Evolutionary conservation across 2,888 invertebrate species (phyloP).

Genomic region (Drymonia ruficornis): DNA sequence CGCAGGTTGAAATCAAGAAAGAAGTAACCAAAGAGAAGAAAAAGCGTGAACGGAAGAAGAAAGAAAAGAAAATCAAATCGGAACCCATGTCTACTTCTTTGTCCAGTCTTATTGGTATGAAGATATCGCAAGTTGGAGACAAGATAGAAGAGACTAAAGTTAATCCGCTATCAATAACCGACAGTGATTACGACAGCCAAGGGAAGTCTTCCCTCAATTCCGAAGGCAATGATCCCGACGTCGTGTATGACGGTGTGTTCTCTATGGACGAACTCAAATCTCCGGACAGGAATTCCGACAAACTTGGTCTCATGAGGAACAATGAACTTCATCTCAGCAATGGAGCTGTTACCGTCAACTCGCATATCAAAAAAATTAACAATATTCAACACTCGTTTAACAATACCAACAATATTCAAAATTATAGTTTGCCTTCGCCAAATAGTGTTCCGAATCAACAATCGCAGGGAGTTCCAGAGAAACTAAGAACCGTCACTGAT

Average conservation of each 20-base stretch:
- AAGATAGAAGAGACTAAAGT: conserved; percentile 17
- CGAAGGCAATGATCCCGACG: conserved; percentile 50
- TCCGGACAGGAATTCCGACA: conserved; percentile 43
- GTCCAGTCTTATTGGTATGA: conserved; percentile 64
- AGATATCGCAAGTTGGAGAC: conserved; percentile 45
- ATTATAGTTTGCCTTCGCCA: background rate
- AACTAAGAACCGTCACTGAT: conserved; percentile 32
- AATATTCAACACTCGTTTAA: conserved; percentile 9
- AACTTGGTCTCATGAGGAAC: conserved; percentile 11
- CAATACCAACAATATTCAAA: background rate
- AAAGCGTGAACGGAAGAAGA: conserved; percentile 19
- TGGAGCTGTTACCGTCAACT: conserved; percentile 7
- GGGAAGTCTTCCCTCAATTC: conserved; percentile 56
- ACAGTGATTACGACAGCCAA: conserved; percentile 63
- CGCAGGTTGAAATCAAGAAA: conserved; percentile 39
- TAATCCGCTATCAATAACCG: conserved; percentile 34
- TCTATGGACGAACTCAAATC: conserved; percentile 67
- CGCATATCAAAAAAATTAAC: conserved; percentile 8
- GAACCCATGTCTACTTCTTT: conserved; percentile 41
- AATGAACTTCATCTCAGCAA: conserved; percentile 17
- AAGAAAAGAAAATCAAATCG: conserved; percentile 38
- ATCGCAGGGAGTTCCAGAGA: conserved; percentile 6
- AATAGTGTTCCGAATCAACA: conserved; percentile 4
- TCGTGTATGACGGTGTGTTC: conserved; percentile 63
- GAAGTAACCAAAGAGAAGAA: conserved; percentile 38